Conservation (phyloP, 2,797 vertebrate species). For the Aphelocoma californica region DNA sequence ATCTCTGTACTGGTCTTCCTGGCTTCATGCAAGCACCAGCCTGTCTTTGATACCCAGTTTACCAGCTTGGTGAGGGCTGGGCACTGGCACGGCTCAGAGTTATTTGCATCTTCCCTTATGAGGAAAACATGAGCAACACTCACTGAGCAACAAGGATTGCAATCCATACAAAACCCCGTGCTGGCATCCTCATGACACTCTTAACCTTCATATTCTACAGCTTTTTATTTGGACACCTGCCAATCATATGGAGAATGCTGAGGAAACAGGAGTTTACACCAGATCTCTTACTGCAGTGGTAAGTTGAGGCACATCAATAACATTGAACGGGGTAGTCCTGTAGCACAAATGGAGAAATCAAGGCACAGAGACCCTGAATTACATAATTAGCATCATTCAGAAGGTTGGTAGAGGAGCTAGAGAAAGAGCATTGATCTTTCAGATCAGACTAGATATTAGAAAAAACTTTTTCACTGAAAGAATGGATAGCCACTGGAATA, state of each 20-base stretch:
- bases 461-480: background rate
- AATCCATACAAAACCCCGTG: background rate
- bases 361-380: background rate
- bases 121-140: background rate
- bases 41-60: background rate
- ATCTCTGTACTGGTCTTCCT: background rate
- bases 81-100: background rate
- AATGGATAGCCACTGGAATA: background rate
- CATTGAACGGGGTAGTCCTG: background rate
- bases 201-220: conserved; percentile 53
- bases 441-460: background rate
- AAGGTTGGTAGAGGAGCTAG: background rate
- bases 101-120: background rate
- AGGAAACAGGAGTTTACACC: conserved; percentile 48
- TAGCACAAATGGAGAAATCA: background rate
- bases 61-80: background rate
- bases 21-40: background rate
- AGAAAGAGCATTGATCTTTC: background rate
- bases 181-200: background rate
- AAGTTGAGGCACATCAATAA: conserved; percentile 4
- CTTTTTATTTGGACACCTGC: conserved; percentile 77
- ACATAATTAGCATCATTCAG: background rate
- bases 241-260: conserved; percentile 61
- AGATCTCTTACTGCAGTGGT: conserved; percentile 76
- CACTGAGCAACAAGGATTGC: background rate